Base-by-base conservation (phyloP, 2,113 vertebrate species). In the Spermophilus dauricus region DNA sequence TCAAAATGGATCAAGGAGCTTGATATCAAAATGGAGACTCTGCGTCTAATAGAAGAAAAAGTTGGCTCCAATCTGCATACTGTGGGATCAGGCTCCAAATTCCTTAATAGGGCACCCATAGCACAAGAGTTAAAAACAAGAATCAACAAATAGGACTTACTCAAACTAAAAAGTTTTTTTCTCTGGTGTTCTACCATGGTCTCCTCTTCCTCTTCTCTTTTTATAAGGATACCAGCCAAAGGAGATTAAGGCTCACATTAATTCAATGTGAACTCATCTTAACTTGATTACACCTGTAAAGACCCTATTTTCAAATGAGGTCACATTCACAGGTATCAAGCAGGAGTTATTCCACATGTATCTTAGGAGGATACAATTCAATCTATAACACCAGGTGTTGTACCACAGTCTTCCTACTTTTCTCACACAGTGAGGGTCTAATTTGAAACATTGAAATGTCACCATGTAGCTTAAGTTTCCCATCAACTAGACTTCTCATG, bases 251-350 rank as follows among this genome's bases (percentile, higher is more conserved):
- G 14, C 4, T 16, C 18, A 34, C 9, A 3, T 28, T 61, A 93
- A 84, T 37, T 75, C 10, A 56, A 17, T 30, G 65, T 81, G 70
- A 45, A 5, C 16, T 75, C 70, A 39, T 34, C 45, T 81, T 86
- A 82, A 77, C 22, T 53, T 86, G 51, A 73, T 86, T 87, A 53
- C 1, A 80, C 20, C 34, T 69, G 5, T 17, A 65, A 87, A 22
- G 20, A 81, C 8, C 20, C 17, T 63, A 80, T 67, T 94, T 95
- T 37, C 28, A 93, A 88, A 86, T 86, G 53, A 96, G 12, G 32
- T 34, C 30, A 65, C 4, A 37, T 78, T 81, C 65, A 81, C 34
- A 88, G 6, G 6, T 42, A 56, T 3, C 34, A 72, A 24, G 42
- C 34, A 72, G 34, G 42, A 13, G 5, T 82, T 86, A 75, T 81